phyloP scores from a whole-genome alignment of 1,140 invertebrate species.

The Trachelipus rathkii region DNA sequence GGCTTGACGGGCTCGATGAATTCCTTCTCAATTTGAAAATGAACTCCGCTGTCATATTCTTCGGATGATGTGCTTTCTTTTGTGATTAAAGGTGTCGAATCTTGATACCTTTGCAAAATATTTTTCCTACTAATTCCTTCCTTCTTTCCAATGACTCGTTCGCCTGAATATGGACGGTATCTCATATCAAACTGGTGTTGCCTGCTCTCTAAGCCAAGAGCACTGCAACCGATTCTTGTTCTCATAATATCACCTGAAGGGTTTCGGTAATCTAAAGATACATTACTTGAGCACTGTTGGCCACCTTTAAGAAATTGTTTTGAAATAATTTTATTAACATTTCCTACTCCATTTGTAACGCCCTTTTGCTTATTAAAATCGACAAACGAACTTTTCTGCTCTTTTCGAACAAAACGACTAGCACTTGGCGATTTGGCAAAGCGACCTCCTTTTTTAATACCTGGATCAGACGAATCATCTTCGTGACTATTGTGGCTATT shows the following conservation, averaged over 20 bases:
- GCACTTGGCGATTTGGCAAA: conserved; percentile 30
- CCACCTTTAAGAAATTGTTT: conserved; percentile 32
- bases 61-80: conserved; percentile 31
- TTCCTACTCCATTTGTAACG: conserved; percentile 40
- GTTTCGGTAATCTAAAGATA: conserved; percentile 41
- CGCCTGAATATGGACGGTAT: not conserved
- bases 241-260: conserved; percentile 39
- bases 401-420: conserved; percentile 7
- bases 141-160: not conserved
- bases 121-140: conserved; percentile 33
- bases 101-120: conserved; percentile 27
- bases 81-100: conserved; percentile 25
- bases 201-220: not conserved
- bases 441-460: conserved; percentile 32
- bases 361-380: conserved; percentile 25
- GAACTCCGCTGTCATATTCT: conserved; percentile 44
- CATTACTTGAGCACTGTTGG: conserved; percentile 28
- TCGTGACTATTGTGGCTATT: conserved; percentile 40
- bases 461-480: conserved; percentile 37
- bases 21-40: conserved; percentile 37
- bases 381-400: conserved; percentile 19
- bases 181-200: not conserved
- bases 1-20: conserved; percentile 13
- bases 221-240: not conserved
- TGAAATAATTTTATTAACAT: conserved; percentile 43